These are phyloP conservation scores for Bradynema listronoti DNA, from an alignment of 1,140 invertebrate genomes.

Conservation along the genomic window DNA sequence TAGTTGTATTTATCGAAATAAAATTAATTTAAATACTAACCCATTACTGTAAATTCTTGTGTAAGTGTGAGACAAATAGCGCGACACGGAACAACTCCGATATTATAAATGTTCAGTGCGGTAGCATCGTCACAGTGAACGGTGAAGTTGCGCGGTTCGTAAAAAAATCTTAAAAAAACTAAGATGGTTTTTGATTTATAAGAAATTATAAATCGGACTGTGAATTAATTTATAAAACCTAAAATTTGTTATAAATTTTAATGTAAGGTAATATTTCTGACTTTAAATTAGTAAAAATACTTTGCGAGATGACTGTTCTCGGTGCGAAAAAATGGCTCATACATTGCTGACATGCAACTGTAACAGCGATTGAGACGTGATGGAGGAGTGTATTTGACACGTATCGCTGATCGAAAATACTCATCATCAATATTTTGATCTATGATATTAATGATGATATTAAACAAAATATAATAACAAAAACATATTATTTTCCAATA, in stretches of 20 bases:
- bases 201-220: not conserved
- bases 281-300: slow-evolving; percentile 24
- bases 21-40: slow-evolving; percentile 20
- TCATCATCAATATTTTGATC: too few relatives aligned
- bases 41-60: slow-evolving; percentile 41
- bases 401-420: too few relatives aligned
- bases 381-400: too few relatives aligned
- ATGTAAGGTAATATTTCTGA: not conserved
- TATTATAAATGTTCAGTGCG: slow-evolving; percentile 24
- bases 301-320: slow-evolving; percentile 32
- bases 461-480: too few relatives aligned
- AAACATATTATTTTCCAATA: too few relatives aligned
- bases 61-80: slow-evolving; percentile 42
- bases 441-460: too few relatives aligned
- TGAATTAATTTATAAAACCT: slow-evolving; percentile 1
- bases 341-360: slow-evolving; percentile 37
- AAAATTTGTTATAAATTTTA: slow-evolving; percentile 1
- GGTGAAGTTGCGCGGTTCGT: slow-evolving; percentile 37
- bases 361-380: slow-evolving; percentile 41
- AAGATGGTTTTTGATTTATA: not conserved
- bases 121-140: slow-evolving; percentile 30
- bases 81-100: slow-evolving; percentile 36
- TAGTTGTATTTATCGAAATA: not conserved
- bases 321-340: slow-evolving; percentile 32
- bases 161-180: slow-evolving; percentile 37